Evolutionary conservation across 2,797 vertebrate genomes (phyloP).

Genomic region (Cirrhinus mrigala): DNA sequence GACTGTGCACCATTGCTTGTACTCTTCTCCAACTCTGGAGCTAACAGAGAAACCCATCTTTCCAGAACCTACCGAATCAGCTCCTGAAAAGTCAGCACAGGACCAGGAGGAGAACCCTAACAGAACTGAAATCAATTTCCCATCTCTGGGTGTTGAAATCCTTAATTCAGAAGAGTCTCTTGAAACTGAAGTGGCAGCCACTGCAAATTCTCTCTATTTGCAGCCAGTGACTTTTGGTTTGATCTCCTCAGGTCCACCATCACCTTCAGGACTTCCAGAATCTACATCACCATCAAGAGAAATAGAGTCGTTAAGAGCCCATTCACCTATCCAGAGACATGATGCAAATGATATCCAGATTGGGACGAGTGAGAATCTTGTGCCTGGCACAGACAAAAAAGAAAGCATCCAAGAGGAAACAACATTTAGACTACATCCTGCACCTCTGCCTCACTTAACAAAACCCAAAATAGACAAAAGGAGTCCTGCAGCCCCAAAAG

Average conservation of each 20-base stretch:
- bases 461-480: slow-evolving; percentile 22
- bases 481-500: slow-evolving; percentile 33
- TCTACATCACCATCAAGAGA: background rate
- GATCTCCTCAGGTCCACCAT: background rate
- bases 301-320: background rate
- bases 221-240: slow-evolving; percentile 26
- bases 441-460: slow-evolving; percentile 35
- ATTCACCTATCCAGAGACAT: slow-evolving; percentile 25
- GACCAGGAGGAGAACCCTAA: slow-evolving; percentile 9
- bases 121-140: background rate
- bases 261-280: slow-evolving; percentile 22
- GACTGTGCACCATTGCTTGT: slow-evolving; percentile 58
- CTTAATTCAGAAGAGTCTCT: slow-evolving; percentile 65
- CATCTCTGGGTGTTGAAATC: background rate
- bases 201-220: slow-evolving; percentile 43
- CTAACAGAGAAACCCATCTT: slow-evolving; percentile 33
- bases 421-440: slow-evolving; percentile 33
- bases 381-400: slow-evolving; percentile 6
- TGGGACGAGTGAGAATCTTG: slow-evolving; percentile 5
- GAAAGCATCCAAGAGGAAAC: slow-evolving; percentile 5
- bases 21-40: slow-evolving; percentile 48
- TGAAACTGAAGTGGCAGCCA: slow-evolving; percentile 46
- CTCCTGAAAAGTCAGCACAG: slow-evolving; percentile 2
- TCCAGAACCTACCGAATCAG: slow-evolving; percentile 11
- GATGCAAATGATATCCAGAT: background rate